Percentiles rank a stretch among this genome's conserved stretches.
Conservation (phyloP, 2,797 vertebrate species). For the Fratercula arctica region DNA sequence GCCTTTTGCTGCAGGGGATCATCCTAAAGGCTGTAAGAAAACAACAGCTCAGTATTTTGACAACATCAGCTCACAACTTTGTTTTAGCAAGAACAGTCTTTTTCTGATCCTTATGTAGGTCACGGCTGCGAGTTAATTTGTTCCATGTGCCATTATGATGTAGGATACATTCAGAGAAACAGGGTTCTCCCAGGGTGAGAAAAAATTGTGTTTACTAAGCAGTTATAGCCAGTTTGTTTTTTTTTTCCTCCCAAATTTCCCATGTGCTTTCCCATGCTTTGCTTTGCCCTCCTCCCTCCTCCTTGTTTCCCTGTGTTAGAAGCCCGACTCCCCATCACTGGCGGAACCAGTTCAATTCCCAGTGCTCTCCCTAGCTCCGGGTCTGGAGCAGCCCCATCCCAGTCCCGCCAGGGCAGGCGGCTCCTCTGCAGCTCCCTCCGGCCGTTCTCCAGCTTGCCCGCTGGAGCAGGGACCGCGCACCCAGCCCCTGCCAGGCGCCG, state of each 20-base stretch:
- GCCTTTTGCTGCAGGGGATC: constrained; percentile 30
- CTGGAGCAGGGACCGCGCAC: neutral
- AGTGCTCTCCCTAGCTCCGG: neutral
- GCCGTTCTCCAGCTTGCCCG: neutral
- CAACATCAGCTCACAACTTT: constrained; percentile 33
- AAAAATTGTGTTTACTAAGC: constrained; percentile 34
- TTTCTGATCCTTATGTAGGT: constrained; percentile 51
- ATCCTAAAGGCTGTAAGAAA: constrained; percentile 34
- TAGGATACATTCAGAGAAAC: constrained; percentile 5
- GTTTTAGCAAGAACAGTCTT: constrained; percentile 14
- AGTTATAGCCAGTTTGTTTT: neutral
- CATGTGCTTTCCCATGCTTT: neutral
- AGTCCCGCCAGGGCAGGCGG: fast-evolving
- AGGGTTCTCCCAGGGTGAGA: constrained; percentile 31
- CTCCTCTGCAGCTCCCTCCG: neutral
- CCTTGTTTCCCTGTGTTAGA: neutral
- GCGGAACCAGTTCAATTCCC: neutral
- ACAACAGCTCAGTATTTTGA: constrained; percentile 44
- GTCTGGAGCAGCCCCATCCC: neutral
- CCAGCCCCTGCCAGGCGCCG: neutral
- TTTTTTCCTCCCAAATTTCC: neutral
- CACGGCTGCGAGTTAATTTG: constrained; percentile 50
- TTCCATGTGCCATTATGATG: constrained; percentile 59
- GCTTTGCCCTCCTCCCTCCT: neutral
- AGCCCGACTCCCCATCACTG: neutral